These are phyloP conservation scores for Macroteleia sp. DNA, from an alignment of 2,888 invertebrate species.

Conservation along the genomic window DNA sequence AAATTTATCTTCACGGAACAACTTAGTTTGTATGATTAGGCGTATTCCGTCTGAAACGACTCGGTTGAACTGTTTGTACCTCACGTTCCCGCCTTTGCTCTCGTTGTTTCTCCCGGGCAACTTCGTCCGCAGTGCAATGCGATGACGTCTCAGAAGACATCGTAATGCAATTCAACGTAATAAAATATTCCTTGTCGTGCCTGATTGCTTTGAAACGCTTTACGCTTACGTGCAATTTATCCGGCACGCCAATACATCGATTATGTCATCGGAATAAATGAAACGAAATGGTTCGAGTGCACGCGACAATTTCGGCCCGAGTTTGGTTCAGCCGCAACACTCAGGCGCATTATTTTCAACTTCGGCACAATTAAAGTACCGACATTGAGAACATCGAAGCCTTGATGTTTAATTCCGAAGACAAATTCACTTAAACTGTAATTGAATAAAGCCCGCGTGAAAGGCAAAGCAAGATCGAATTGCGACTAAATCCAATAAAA, in stretches of 20 bases:
- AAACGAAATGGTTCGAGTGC: not conserved
- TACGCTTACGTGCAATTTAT: constrained; percentile 27
- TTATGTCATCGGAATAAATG: constrained; percentile 15
- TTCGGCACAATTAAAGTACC: too few species aligned
- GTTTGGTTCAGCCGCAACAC: not conserved
- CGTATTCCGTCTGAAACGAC: constrained; percentile 10
- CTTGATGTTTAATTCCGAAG: constrained; percentile 2
- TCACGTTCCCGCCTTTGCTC: constrained; percentile 29
- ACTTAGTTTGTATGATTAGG: constrained; percentile 34
- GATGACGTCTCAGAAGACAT: constrained; percentile 33
- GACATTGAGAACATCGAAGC: not conserved
- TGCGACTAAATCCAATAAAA: constrained; percentile 25
- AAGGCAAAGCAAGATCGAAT: constrained; percentile 16
- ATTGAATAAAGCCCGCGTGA: constrained; percentile 27
- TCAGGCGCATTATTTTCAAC: too few species aligned
- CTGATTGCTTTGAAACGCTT: constrained; percentile 33
- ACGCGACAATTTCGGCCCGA: not conserved
- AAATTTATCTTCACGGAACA: constrained; percentile 20
- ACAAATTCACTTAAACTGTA: not conserved
- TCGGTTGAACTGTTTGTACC: constrained; percentile 23
- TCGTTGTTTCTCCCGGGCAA: constrained; percentile 21
- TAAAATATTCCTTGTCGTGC: constrained; percentile 45
- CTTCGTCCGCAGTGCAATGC: constrained; percentile 20
- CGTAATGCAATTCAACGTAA: constrained; percentile 49
- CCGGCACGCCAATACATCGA: not conserved